A percentile compares a stretch with the other conserved stretches of the same genome.
phyloP scores from a whole-genome alignment of 2,113 vertebrate species.

The Geococcyx californianus region DNA sequence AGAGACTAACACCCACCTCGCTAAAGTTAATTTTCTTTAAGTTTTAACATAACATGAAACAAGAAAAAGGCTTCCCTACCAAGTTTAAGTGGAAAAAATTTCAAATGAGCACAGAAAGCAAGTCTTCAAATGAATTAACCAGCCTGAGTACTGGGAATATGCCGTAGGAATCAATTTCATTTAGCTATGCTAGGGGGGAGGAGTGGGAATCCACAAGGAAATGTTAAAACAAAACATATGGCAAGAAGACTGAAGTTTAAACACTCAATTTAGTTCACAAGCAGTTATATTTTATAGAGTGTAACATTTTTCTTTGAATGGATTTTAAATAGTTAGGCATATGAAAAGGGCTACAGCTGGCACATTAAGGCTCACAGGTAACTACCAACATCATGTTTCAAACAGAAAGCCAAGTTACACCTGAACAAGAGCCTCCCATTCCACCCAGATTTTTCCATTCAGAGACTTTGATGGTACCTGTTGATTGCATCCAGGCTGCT shows the following conservation, averaged over 20 bases:
- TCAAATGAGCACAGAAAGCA: background rate
- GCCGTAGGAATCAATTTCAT: background rate
- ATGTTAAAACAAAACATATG: constrained; percentile 57
- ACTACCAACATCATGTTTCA: rapidly evolving
- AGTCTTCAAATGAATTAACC: background rate
- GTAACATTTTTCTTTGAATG: constrained; percentile 36
- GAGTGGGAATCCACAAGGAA: constrained; percentile 29
- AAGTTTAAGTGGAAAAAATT: background rate
- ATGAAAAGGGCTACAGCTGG: background rate
- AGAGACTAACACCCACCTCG: too few species aligned
- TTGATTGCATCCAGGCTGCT: background rate
- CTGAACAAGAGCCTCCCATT: background rate
- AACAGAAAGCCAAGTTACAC: background rate
- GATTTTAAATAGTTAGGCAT: background rate
- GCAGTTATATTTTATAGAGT: background rate
- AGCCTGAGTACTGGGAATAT: background rate
- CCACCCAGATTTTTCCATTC: background rate
- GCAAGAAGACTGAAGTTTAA: background rate
- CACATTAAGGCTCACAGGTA: background rate
- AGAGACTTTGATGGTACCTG: rapidly evolving
- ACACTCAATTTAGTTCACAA: background rate
- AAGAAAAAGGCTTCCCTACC: background rate
- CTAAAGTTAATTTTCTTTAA: background rate
- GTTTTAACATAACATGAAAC: background rate
- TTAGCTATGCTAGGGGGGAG: background rate